These are phyloP conservation scores for Ranitomeya imitator DNA, from an alignment of 2,113 vertebrate species.

Conservation along the genomic window DNA sequence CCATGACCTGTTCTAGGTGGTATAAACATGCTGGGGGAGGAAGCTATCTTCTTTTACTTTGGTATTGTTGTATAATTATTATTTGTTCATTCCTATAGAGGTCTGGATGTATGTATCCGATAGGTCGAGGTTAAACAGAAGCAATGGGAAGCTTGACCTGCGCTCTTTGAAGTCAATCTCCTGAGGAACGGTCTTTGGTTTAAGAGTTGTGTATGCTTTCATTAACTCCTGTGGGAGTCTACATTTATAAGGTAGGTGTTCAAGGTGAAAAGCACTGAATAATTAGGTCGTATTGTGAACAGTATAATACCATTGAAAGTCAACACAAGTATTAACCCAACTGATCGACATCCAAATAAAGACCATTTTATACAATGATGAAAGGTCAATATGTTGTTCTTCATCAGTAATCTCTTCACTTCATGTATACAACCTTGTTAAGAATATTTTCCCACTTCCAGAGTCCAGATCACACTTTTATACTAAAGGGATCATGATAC, in stretches of 20 bases:
- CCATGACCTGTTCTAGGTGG: background rate
- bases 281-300: constrained; percentile 4
- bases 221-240: background rate
- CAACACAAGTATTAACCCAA: background rate
- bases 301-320: constrained; percentile 15
- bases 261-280: background rate
- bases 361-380: background rate
- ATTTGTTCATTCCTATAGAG: background rate
- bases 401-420: background rate
- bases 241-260: constrained; percentile 7
- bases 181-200: background rate
- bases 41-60: background rate
- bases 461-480: background rate
- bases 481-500: background rate
- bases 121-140: background rate
- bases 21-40: background rate
- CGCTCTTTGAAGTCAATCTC: background rate
- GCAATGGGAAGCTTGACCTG: background rate
- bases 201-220: background rate
- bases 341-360: background rate
- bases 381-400: background rate
- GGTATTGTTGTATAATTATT: constrained; percentile 13
- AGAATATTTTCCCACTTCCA: background rate
- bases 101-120: background rate
- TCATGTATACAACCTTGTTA: background rate